Base-by-base conservation (phyloP, 2,113 vertebrate genomes). In the Nycticorax nycticorax region DNA sequence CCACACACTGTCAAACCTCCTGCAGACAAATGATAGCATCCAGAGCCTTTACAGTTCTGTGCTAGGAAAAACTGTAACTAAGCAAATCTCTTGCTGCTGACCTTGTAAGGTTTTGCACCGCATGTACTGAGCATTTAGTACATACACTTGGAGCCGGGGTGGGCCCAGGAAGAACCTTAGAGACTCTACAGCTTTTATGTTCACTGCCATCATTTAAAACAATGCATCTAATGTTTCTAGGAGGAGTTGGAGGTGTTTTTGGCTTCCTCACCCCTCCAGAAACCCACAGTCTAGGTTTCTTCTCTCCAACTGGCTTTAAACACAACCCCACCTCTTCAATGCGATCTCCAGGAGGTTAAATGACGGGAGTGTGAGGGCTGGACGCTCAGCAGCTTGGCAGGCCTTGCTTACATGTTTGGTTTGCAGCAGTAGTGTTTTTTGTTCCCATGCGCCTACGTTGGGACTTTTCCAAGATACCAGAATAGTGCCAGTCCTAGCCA, bases 221-320 rank as follows among this genome's bases (percentile, higher is more conserved):
- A 80, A 52, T 4, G 50, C 3, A 0, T 7, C 50, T 89, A 35
- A 39, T 43, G 72, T 86, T 92, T 48, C 27, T 13, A 45, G 73
- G 83, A 78, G 79, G 75, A 91, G 37, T 14, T 73, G 81, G 67
- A 73, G 79, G 50, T 85, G 75, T 3, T 41, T 83, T 74, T 86
- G 87, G 57, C 75, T 71, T 62, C 63, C 75, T 27, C 20, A 41
- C 10, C 45, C 71, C 68, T 95, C 52, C 85, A 88, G 67, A 91
- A 94, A 55, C 47, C 50, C 50, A 11, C 82, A 92, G 85, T 77
- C 82, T 88, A 41, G 30, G 59, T 39, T 86, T 69, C 64, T 92
- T 45, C 89, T 73, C 85, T 90, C 55, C 92, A 90, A 19, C 62
- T 82, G 93, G 57, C 85, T 85, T 66, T 63, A 78, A 77, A 43